Evolutionary conservation across 2,888 invertebrate genomes (phyloP).

Genomic region (Margaritifera margaritifera): DNA sequence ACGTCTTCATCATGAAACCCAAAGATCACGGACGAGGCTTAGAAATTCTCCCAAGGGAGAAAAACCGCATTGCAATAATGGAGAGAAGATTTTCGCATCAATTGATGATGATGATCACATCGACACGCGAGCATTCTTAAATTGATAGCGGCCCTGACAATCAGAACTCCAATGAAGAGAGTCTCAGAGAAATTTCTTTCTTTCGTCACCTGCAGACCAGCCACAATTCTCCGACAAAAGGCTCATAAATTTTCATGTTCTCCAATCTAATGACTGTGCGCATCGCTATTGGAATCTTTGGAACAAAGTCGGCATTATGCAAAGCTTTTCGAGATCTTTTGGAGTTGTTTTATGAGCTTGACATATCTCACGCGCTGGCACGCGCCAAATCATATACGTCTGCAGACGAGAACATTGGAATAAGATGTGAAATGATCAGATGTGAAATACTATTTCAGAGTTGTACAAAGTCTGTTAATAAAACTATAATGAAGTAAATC

Average conservation of each 20-base stretch:
- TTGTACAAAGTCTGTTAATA: too few species aligned
- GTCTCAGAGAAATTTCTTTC: conserved; percentile 7
- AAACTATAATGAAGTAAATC: too few species aligned
- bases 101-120: conserved; percentile 21
- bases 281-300: conserved; percentile 31
- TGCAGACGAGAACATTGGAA: too few species aligned
- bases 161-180: conserved; percentile 27
- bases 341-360: conserved; percentile 24
- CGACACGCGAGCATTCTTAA: conserved; percentile 40
- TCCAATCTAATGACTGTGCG: conserved; percentile 26
- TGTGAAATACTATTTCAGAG: too few species aligned
- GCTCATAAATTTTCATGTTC: conserved; percentile 42
- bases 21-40: conserved; percentile 37
- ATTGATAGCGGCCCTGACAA: conserved; percentile 35
- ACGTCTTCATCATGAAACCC: conserved; percentile 23
- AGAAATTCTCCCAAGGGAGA: conserved; percentile 24
- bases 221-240: conserved; percentile 33
- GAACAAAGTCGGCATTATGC: conserved; percentile 42
- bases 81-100: conserved; percentile 23
- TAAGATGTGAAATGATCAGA: too few species aligned
- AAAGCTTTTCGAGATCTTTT: conserved; percentile 35
- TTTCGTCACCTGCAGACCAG: conserved; percentile 26
- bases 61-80: conserved; percentile 25
- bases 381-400: conserved; percentile 25
- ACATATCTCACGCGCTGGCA: conserved; percentile 31